Evolutionary conservation across 2,888 invertebrate species (phyloP).

Genomic region (Dryomyza anilis): DNA sequence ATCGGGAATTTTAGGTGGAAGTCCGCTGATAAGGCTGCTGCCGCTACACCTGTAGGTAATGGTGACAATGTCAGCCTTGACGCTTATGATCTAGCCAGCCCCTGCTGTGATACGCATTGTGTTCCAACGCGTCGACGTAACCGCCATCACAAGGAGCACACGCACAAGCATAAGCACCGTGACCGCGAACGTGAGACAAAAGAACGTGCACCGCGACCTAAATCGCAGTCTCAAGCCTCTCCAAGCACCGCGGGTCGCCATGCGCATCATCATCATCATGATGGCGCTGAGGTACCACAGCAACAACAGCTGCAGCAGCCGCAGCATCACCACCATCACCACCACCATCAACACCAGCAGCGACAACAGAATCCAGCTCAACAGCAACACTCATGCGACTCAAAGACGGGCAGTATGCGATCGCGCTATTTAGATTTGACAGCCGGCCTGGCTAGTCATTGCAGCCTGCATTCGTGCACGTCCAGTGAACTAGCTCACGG

Average conservation of each 20-base stretch:
- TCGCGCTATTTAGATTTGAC: conserved; percentile 71
- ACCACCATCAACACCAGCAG: conserved; percentile 51
- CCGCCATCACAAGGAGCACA: conserved; percentile 68
- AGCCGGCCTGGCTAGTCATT: conserved; percentile 75
- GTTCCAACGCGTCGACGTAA: conserved; percentile 70
- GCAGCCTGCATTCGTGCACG: conserved; percentile 82
- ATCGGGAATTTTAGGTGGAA: conserved; percentile 65
- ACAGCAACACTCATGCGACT: conserved; percentile 60
- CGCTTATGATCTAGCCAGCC: conserved; percentile 84
- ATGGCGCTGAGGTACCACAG: conserved; percentile 24
- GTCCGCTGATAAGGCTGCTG: conserved; percentile 53
- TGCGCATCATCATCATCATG: conserved; percentile 43
- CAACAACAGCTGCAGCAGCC: conserved; percentile 36
- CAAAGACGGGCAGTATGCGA: conserved; percentile 55
- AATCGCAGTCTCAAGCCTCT: conserved; percentile 52
- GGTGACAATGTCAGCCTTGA: conserved; percentile 78
- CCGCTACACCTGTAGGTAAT: conserved; percentile 50
- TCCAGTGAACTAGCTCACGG: conserved; percentile 75
- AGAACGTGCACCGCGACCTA: conserved; percentile 52
- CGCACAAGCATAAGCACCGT: conserved; percentile 65
- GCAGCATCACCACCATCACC: conserved; percentile 52
- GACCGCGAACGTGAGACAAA: conserved; percentile 60
- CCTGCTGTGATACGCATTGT: conserved; percentile 85
- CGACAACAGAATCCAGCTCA: conserved; percentile 54
- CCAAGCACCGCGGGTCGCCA: conserved; percentile 43